Conservation (phyloP, 2,888 invertebrate species). For the Lysandra coridon region DNA sequence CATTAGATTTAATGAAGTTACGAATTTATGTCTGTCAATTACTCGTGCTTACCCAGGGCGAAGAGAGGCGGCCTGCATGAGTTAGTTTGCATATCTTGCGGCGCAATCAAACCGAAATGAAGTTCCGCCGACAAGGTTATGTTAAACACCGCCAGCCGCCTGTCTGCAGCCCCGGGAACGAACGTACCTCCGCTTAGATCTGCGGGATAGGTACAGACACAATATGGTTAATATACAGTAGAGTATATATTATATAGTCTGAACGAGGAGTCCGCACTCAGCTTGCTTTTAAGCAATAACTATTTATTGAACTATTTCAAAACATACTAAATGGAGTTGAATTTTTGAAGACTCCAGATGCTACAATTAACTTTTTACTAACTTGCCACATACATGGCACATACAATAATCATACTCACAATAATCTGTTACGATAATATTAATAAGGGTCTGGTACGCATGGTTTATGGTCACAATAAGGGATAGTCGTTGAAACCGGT, state of each 20-base stretch:
- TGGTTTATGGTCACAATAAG: too few species aligned
- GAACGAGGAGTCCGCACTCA: too few species aligned
- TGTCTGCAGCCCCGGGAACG: not conserved
- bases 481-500: not conserved
- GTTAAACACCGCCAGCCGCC: not conserved
- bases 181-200: not conserved
- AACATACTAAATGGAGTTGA: too few species aligned
- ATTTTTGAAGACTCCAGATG: too few species aligned
- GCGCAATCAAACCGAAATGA: conserved; percentile 8
- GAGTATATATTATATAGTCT: too few species aligned
- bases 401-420: not conserved
- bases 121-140: not conserved
- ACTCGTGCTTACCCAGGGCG: not conserved
- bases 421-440: not conserved
- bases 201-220: not conserved
- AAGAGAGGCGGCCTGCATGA: not conserved
- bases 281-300: too few species aligned
- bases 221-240: not conserved
- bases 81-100: not conserved
- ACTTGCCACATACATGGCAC: not conserved
- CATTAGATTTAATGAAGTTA: not conserved
- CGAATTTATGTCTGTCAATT: too few species aligned
- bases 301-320: too few species aligned
- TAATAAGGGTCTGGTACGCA: not conserved
- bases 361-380: not conserved